Evolutionary conservation across 2,797 vertebrate genomes (phyloP), one percentile per base, ranked within the genome.

Genomic region (Naso thynnoides): DNA sequence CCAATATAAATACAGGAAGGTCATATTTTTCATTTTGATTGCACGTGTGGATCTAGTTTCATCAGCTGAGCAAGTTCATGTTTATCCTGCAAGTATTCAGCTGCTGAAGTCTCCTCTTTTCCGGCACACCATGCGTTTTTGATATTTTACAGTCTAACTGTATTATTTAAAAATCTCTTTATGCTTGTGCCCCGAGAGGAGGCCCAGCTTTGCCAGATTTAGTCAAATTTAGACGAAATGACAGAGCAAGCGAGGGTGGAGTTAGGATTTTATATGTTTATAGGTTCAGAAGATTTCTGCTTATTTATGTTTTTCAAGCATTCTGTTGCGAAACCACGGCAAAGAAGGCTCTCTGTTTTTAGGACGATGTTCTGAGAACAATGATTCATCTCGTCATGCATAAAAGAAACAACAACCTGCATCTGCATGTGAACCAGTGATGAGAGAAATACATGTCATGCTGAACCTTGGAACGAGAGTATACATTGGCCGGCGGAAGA

Each of bases 221-320:
- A 82, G 79, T 89, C 83, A 70, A 79, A 86, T 91, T 92, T 87
- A 91, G 86, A 86, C 87, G 48, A 94, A 95, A 95, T 93, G 85
- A 94, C 89, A 95, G 91, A 94, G 89, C 83, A 85, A 87, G 11
- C 60, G 73, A 84, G 91, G 93, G 92, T 92, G 93, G 92, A 91
- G 92, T 87, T 84, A 73, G 78, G 61, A 81, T 67, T 91, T 91
- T 86, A 89, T 84, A 84, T 85, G 89, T 89, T 92, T 90, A 66
- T 84, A 91, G 70, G 63, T 86, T 91, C 67, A 88, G 83, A 91
- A 88, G 65, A 88, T 89, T 89, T 86, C 65, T 76, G 86, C 89
- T 92, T 90, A 76, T 90, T 87, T 83, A 79, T 76, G 83, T 81
- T 86, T 82, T 84, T 88, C 58, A 82, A 86, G 90, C 81, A 90